phyloP scores from a whole-genome alignment of 2,888 invertebrate genomes.

The Penaeus monodon region DNA sequence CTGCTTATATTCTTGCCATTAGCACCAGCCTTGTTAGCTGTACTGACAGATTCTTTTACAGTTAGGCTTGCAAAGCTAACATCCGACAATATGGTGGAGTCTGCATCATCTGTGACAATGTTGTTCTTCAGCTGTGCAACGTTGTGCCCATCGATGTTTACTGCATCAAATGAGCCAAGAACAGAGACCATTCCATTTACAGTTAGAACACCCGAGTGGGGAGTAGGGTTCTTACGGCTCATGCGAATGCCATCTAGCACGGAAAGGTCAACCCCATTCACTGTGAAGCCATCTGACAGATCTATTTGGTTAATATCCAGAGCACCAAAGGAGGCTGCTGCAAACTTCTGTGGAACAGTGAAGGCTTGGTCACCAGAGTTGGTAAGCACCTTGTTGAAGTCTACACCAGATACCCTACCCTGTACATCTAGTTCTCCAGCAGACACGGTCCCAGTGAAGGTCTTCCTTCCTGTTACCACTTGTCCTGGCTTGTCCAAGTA shows the following conservation, averaged over 20 bases:
- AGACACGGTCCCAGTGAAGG: not conserved
- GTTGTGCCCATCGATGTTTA: slow-evolving; percentile 10
- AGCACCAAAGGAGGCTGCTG: not conserved
- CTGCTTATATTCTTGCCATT: slow-evolving; percentile 1
- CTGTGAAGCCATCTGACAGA: slow-evolving; percentile 2
- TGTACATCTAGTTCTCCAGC: slow-evolving; percentile 22
- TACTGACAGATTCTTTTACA: slow-evolving; percentile 17
- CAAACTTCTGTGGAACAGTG: slow-evolving; percentile 29
- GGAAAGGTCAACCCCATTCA: slow-evolving; percentile 36
- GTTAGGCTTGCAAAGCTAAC: slow-evolving; percentile 21
- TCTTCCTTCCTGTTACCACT: slow-evolving; percentile 30
- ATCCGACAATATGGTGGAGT: not conserved
- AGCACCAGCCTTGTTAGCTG: not conserved
- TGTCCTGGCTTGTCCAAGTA: slow-evolving; percentile 43
- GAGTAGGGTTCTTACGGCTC: slow-evolving; percentile 17
- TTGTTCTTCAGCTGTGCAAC: not conserved
- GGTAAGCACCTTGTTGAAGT: slow-evolving; percentile 30
- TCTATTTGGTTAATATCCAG: not conserved
- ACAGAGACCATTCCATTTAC: slow-evolving; percentile 35
- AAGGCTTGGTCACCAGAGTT: slow-evolving; percentile 32
- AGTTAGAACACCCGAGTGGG: slow-evolving; percentile 18
- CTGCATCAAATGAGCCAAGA: not conserved
- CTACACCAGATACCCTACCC: slow-evolving; percentile 13
- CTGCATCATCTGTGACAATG: slow-evolving; percentile 22
- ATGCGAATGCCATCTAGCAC: slow-evolving; percentile 8